Conservation (phyloP, 2,113 vertebrate genomes). For the Origma solitaria region DNA sequence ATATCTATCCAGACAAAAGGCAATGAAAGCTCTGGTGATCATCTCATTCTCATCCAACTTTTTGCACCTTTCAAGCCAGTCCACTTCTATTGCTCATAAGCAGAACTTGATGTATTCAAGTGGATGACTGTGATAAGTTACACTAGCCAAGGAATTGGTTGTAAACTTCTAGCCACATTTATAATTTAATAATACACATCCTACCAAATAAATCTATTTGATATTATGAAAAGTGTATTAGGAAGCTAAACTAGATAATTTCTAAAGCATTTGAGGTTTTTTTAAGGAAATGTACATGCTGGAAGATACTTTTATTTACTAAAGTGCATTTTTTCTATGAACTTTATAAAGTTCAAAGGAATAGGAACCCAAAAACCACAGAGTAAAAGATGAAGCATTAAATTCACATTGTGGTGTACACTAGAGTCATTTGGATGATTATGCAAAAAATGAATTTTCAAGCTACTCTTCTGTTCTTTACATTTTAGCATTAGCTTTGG, state of each 20-base stretch:
- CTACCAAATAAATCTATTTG: not conserved
- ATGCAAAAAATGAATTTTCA: not conserved
- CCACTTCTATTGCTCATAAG: not conserved
- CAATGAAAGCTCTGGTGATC: not conserved
- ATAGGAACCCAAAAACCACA: not conserved
- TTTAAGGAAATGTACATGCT: not conserved
- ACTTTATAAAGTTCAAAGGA: not conserved
- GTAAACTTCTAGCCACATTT: not conserved
- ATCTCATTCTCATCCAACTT: not conserved
- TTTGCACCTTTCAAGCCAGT: not conserved
- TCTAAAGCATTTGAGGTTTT: not conserved
- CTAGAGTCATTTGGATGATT: not conserved
- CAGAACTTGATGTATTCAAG: not conserved
- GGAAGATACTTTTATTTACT: not conserved
- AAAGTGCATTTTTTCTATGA: not conserved
- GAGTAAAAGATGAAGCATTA: not conserved
- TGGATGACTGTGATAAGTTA: not conserved
- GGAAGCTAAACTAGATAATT: not conserved
- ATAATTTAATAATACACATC: not conserved
- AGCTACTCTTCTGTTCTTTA: conserved; percentile 1
- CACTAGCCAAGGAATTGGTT: not conserved
- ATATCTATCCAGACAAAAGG: not conserved
- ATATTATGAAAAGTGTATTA: not conserved
- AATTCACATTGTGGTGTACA: not conserved
- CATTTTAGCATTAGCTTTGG: conserved; percentile 3